phyloP scores from a whole-genome alignment of 2,888 invertebrate species.

The Drosophila tripunctata region DNA sequence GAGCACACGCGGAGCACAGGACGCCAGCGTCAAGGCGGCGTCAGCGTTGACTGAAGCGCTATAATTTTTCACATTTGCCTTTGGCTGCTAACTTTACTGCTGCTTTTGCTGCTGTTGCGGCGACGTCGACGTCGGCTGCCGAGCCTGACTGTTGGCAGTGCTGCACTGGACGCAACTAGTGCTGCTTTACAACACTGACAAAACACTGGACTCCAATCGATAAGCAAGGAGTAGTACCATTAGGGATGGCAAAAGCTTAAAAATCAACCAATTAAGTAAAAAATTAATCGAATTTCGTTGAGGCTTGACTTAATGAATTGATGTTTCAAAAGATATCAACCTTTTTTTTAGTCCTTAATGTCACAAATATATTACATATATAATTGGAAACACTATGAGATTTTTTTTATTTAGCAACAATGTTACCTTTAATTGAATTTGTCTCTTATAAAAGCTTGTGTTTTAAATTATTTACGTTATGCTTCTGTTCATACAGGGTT shows the following conservation, averaged over 20 bases:
- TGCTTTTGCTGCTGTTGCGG: slow-evolving; percentile 5
- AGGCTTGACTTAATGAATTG: no score
- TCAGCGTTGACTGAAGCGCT: slow-evolving; percentile 46
- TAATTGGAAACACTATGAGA: no score
- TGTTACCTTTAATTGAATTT: no score
- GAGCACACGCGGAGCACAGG: slow-evolving; percentile 29
- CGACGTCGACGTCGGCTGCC: background rate
- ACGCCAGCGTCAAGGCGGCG: slow-evolving; percentile 48
- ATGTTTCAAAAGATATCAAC: no score
- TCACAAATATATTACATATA: no score
- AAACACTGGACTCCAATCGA: slow-evolving; percentile 36
- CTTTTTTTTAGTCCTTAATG: no score
- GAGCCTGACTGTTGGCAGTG: slow-evolving; percentile 36
- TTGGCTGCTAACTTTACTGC: background rate
- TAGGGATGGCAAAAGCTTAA: no score
- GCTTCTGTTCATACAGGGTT: no score
- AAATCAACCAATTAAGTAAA: background rate
- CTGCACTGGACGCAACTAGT: slow-evolving; percentile 59
- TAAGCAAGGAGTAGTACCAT: slow-evolving; percentile 44
- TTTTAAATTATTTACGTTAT: no score
- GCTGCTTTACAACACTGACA: slow-evolving; percentile 60
- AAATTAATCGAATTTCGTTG: no score
- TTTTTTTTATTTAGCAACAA: no score
- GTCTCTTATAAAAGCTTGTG: no score
- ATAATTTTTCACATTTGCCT: slow-evolving; percentile 30